Conservation (phyloP, 2,888 invertebrate genomes). For the Octodonta nipae region DNA sequence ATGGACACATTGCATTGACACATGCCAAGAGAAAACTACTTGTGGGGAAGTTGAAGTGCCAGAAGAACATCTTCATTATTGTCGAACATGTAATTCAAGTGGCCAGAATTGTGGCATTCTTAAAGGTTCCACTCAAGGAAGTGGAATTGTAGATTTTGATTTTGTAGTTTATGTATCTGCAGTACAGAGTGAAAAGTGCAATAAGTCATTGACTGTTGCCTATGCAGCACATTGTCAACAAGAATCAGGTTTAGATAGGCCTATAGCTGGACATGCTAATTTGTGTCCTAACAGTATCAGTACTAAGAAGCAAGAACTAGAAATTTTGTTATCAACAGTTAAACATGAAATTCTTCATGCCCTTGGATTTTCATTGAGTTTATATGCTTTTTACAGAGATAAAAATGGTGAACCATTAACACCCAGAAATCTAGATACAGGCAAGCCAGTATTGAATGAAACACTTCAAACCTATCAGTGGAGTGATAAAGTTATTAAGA, state of each 20-base stretch:
- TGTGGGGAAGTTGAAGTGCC: slow-evolving; percentile 95
- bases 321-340: slow-evolving; percentile 84
- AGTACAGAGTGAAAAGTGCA: slow-evolving; percentile 83
- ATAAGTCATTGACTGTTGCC: slow-evolving; percentile 81
- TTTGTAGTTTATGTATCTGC: slow-evolving; percentile 96
- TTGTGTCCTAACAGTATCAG: slow-evolving; percentile 90
- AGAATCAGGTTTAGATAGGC: slow-evolving; percentile 78
- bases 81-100: slow-evolving; percentile 74
- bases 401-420: slow-evolving; percentile 79
- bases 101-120: slow-evolving; percentile 66
- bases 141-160: slow-evolving; percentile 70
- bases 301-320: slow-evolving; percentile 79
- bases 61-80: slow-evolving; percentile 83
- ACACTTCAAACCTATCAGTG: slow-evolving; percentile 84
- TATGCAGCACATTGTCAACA: slow-evolving; percentile 98
- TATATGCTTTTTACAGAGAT: slow-evolving; percentile 93
- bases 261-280: slow-evolving; percentile 97
- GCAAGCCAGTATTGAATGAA: slow-evolving; percentile 79
- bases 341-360: slow-evolving; percentile 98
- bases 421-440: slow-evolving; percentile 63
- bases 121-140: slow-evolving; percentile 41
- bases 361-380: slow-evolving; percentile 88
- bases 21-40: slow-evolving; percentile 71
- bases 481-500: slow-evolving; percentile 77
- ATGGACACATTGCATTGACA: slow-evolving; percentile 74